Conservation (phyloP, 1,140 invertebrate species). For the Tetramorium alpestre region DNA sequence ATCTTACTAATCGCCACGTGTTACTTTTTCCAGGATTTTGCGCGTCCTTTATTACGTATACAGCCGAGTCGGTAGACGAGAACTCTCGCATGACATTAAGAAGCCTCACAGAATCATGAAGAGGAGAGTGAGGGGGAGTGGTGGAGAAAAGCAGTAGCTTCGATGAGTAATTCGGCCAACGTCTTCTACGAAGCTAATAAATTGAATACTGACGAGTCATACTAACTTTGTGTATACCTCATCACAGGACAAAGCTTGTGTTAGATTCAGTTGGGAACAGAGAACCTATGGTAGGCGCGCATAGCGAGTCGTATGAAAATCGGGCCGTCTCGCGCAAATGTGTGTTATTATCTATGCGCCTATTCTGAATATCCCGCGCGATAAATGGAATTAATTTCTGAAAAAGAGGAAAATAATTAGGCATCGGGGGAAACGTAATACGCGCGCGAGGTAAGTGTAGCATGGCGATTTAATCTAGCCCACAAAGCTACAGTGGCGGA, state of each 20-base stretch:
- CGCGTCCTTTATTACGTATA: neutral
- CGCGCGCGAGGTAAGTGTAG: constrained; percentile 68
- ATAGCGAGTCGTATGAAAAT: constrained; percentile 65
- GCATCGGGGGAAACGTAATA: constrained; percentile 59
- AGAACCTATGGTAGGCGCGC: constrained; percentile 58
- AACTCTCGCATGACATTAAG: neutral
- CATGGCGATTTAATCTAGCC: constrained; percentile 74
- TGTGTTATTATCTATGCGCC: constrained; percentile 66
- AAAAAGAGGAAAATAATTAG: constrained; percentile 63
- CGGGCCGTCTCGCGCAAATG: constrained; percentile 25
- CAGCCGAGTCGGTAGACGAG: neutral
- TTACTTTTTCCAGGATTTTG: neutral
- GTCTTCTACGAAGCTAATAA: constrained; percentile 55
- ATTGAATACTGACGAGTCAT: constrained; percentile 68
- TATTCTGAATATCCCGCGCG: constrained; percentile 64
- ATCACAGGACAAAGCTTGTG: neutral
- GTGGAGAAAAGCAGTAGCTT: neutral
- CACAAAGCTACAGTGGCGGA: constrained; percentile 71
- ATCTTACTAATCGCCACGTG: neutral
- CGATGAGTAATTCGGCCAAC: constrained; percentile 19
- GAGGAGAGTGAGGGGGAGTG: neutral
- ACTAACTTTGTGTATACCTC: constrained; percentile 47
- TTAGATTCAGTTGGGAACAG: constrained; percentile 67
- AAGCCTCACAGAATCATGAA: neutral
- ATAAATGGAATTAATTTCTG: constrained; percentile 71